Conservation (phyloP, 2,113 vertebrate species). For the Thunnus thynnus region DNA sequence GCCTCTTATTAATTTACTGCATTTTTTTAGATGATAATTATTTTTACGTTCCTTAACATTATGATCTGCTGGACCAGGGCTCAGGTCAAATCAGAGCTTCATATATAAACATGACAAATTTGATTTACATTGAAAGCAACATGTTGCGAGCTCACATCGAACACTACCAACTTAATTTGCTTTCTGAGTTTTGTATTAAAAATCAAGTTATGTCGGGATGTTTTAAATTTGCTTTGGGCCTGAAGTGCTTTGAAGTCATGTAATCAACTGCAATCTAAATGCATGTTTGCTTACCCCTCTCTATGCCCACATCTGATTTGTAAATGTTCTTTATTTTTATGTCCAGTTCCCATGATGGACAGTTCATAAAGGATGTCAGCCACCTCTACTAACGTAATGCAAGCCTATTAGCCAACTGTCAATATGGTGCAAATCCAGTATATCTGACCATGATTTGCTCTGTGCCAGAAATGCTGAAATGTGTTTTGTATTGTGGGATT, state of each 20-base stretch:
- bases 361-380: slow-evolving; percentile 46
- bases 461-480: slow-evolving; percentile 29
- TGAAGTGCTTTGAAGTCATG: slow-evolving; percentile 41
- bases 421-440: slow-evolving; percentile 9
- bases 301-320: slow-evolving; percentile 47
- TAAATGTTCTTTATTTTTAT: slow-evolving; percentile 34
- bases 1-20: too few species aligned
- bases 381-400: slow-evolving; percentile 30
- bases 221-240: slow-evolving; percentile 37
- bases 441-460: slow-evolving; percentile 1
- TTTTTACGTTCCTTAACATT: background rate
- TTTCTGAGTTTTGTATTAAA: slow-evolving; percentile 25
- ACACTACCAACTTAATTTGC: slow-evolving; percentile 20
- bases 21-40: too few species aligned
- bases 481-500: slow-evolving; percentile 10
- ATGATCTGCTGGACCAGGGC: background rate
- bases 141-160: slow-evolving; percentile 7
- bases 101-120: background rate
- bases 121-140: slow-evolving; percentile 75
- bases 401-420: slow-evolving; percentile 4
- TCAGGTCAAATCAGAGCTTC: background rate
- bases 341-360: slow-evolving; percentile 34
- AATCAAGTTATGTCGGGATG: background rate
- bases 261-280: slow-evolving; percentile 56
- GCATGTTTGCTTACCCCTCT: slow-evolving; percentile 71